Percentiles rank a stretch among this genome's conserved stretches.
phyloP scores from a whole-genome alignment of 2,797 vertebrate species.

The Lagocephalus sceleratus region DNA sequence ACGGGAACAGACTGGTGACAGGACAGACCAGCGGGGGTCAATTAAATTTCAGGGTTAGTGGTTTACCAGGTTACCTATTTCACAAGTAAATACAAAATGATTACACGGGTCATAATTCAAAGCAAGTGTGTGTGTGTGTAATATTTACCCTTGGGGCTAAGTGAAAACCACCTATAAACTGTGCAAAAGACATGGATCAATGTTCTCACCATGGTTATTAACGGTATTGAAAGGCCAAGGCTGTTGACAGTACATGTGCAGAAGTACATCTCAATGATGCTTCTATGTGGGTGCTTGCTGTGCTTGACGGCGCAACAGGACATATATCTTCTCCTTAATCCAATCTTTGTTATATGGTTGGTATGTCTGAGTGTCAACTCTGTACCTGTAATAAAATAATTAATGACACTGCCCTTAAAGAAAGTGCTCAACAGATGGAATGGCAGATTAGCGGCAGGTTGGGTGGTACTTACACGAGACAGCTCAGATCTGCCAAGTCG shows the following conservation, averaged over 20 bases:
- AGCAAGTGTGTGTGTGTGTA: not conserved
- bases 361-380: constrained; percentile 97
- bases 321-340: constrained; percentile 99
- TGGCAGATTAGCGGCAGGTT: not conserved
- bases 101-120: constrained; percentile 15
- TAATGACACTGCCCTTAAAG: not conserved
- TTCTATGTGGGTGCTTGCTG: constrained; percentile 91
- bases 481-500: constrained; percentile 97
- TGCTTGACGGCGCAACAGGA: constrained; percentile 92
- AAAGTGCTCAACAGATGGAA: not conserved
- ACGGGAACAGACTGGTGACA: constrained; percentile 17
- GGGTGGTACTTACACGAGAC: constrained; percentile 91
- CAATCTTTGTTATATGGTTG: constrained; percentile 99
- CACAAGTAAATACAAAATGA: constrained; percentile 26
- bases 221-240: constrained; percentile 23
- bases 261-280: constrained; percentile 23
- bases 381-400: constrained; percentile 79
- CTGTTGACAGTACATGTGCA: constrained; percentile 26
- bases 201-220: constrained; percentile 2
- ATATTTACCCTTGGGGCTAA: too few relatives aligned
- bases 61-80: not conserved
- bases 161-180: not conserved
- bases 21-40: constrained; percentile 17
- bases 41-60: not conserved
- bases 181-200: not conserved